Evolutionary conservation across 2,113 vertebrate species (phyloP).

Genomic region (Phaethornis superciliosus): DNA sequence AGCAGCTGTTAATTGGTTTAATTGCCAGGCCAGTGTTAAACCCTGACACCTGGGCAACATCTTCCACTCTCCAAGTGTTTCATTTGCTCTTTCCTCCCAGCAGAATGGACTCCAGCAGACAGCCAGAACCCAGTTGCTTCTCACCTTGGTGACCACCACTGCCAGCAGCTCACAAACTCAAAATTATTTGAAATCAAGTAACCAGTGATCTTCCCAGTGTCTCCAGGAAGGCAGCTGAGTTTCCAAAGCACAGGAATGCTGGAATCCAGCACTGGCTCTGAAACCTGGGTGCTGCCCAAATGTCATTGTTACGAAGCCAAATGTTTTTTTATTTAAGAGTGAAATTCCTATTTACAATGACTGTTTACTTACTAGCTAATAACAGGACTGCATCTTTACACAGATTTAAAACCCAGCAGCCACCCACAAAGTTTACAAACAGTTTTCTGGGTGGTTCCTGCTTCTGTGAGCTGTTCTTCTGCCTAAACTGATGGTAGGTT

Average conservation of each 20-base stretch:
- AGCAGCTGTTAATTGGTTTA: too few relatives aligned
- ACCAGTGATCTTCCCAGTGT: not conserved
- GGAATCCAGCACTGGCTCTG: not conserved
- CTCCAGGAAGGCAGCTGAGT: not conserved
- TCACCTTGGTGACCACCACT: fast-evolving
- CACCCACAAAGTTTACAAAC: slow-evolving; percentile 9
- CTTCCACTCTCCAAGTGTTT: too few relatives aligned
- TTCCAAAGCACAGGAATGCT: not conserved
- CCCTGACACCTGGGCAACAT: too few relatives aligned
- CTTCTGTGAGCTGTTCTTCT: not conserved
- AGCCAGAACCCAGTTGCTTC: fast-evolving
- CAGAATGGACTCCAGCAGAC: not conserved
- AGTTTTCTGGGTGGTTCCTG: not conserved
- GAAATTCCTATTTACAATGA: not conserved
- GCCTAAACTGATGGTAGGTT: not conserved
- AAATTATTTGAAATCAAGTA: fast-evolving
- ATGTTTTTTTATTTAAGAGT: not conserved
- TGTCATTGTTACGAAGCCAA: not conserved
- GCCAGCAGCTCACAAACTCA: fast-evolving
- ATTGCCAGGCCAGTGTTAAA: too few relatives aligned
- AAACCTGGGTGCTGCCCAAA: not conserved
- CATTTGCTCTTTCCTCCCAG: too few relatives aligned
- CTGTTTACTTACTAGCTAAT: not conserved
- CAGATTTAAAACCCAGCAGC: not conserved
- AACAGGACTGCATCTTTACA: not conserved